These are phyloP conservation scores for Nannospalax galili DNA, from an alignment of 2,113 vertebrate genomes.

Conservation along the genomic window DNA sequence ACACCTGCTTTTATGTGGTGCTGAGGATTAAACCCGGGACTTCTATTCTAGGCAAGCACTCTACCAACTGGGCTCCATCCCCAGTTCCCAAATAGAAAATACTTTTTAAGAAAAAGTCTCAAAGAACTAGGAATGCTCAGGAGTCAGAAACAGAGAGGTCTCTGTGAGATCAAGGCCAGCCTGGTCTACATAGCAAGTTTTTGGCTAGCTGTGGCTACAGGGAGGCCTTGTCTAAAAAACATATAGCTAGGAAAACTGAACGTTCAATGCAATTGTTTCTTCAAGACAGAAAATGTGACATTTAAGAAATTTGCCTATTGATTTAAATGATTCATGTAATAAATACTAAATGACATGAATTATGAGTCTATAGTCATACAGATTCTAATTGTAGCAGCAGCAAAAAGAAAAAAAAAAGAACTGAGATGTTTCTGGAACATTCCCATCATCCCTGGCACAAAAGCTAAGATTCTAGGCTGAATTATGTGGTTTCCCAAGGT, in stretches of 20 bases:
- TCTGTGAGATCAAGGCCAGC: too few relatives aligned
- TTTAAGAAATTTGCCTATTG: background rate
- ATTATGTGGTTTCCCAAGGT: background rate
- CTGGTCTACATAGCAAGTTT: too few relatives aligned
- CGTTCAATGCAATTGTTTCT: background rate
- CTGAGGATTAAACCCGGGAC: too few relatives aligned
- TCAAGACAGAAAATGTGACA: background rate
- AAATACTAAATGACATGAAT: background rate
- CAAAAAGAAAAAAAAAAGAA: background rate
- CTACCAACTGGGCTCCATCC: background rate
- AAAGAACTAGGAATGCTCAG: too few relatives aligned
- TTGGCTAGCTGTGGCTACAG: too few relatives aligned
- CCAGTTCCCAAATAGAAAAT: background rate
- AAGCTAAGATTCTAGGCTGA: background rate
- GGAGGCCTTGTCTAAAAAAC: too few relatives aligned
- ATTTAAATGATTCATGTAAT: slow-evolving; percentile 27
- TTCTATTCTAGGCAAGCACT: background rate
- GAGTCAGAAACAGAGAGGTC: too few relatives aligned
- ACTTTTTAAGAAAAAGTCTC: background rate
- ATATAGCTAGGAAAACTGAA: background rate
- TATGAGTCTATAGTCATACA: background rate
- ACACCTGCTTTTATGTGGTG: background rate
- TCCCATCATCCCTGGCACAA: background rate
- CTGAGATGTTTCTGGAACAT: background rate
- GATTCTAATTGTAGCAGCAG: background rate